Evolutionary conservation across 2,113 vertebrate genomes (phyloP), one percentile per base, ranked within the genome.

Genomic region (Etheostoma cragini): DNA sequence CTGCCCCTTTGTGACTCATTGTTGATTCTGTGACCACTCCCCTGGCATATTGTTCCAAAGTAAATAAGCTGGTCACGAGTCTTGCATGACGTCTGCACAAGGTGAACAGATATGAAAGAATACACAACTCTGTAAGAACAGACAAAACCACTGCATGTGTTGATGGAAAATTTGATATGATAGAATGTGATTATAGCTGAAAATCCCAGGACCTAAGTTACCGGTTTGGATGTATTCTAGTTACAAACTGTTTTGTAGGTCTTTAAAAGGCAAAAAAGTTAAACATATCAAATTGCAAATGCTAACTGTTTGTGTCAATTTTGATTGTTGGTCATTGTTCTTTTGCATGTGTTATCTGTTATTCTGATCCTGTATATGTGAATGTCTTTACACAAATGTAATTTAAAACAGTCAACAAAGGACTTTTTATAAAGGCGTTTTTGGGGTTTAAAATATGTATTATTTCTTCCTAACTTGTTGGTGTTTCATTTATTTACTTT

Each of bases 21-120:
- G 47, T 22, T 70, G 70, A 58, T 13, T 45, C n/a, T 45, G 38
- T 42, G 63, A 35, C 70, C 80, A 70, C 88, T 81, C 80, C 73
- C 72, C 15, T 0, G 42, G 17, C 21, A 30, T 61, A 69, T 72
- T 83, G 52, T 74, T 61, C 54, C 15, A 81, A 64, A 76, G 73
- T 68, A 63, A 85, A 87, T 47, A 74, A 30, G 6, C 3, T 16
- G 0, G 1, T 68, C 73, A 21, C 1, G 1, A 80, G 68, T 71
- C 54, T 77, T 26, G 33, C 53, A 35, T 74, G 33, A 21, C 5
- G 42, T 50, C 17, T 56, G 30, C 22, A 19, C 56, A 49, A 74
- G 30, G 33, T 46, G 54, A 30, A 53, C 22, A 35, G 11, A 26
- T 42, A n/a, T 26, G 70, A 52, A 53, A 58, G n/a, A 66, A 65